Base-by-base conservation (phyloP, 2,113 vertebrate species). In the Pachypanchax playfairii region DNA sequence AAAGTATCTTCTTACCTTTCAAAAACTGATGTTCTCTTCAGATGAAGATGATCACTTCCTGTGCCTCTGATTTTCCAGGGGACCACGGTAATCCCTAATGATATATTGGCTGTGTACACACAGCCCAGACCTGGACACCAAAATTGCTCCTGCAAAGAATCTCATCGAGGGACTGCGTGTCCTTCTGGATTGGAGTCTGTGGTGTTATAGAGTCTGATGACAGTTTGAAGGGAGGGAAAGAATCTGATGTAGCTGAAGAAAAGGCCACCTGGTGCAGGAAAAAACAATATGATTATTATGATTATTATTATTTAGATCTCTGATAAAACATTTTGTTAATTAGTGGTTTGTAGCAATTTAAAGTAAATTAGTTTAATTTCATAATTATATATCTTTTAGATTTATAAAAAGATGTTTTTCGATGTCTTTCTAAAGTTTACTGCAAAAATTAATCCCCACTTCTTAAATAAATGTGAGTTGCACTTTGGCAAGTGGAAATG, bases 131-230 rank as follows among this genome's bases (percentile, higher is more conserved):
- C 43, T 38, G 28, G 47, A 52, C 42, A 49, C 56, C 21, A 43
- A 89, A 86, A 90, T 84, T 87, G 58, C 77, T 77, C 75, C 42
- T 61, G 24, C 12, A 31, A 69, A 84, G n/a, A 87, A 84, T 55
- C 78, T 82, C 48, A 87, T 86, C 70, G 78, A 75, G 60, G 67
- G 79, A 38, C 50, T 53, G 49, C 18, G 56, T 54, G 69, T 15
- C 18, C 62, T 58, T 42, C 65, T 52, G 74, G 81, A 85, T 77
- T 82, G 78, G 72, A 74, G 75, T 46, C 64, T 58, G 36, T 29
- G 83, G 72, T 69, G 63, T 81, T 78, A 83, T 75, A 56, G 72
- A 70, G 65, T 73, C 28, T 26, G 47, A 55, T 77, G 87, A 73
- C 79, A 79, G 65, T 64, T 70, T 68, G 54, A 49, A 49, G 63